These are phyloP conservation scores for Epinotia ramella DNA, from an alignment of 2,888 invertebrate species.

Conservation along the genomic window DNA sequence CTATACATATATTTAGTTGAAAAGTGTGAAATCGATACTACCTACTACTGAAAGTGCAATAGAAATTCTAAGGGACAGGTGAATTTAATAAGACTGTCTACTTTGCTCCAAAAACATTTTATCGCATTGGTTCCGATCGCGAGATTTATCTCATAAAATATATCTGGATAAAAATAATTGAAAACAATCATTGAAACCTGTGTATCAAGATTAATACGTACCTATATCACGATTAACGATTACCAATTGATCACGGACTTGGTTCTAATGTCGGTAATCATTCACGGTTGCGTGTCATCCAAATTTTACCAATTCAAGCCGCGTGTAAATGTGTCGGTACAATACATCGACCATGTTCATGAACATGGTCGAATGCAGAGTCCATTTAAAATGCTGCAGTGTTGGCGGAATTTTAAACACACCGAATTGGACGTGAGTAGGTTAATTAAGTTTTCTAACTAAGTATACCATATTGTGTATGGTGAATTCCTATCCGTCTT, in stretches of 20 bases:
- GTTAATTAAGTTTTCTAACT: conserved; percentile 55
- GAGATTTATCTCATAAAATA: not conserved
- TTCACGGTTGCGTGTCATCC: conserved; percentile 33
- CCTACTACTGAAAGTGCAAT: too few relatives aligned
- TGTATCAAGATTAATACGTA: conserved; percentile 18
- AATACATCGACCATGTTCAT: too few relatives aligned
- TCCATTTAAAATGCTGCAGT: conserved; percentile 77
- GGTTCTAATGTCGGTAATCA: conserved; percentile 30
- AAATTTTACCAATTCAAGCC: conserved; percentile 40
- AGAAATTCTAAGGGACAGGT: not conserved
- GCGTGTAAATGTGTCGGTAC: conserved; percentile 31
- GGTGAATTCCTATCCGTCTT: not conserved
- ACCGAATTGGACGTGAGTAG: conserved; percentile 72
- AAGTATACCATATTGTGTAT: conserved; percentile 35
- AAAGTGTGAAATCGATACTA: too few relatives aligned
- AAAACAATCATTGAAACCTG: conserved; percentile 25
- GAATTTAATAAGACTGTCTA: not conserved
- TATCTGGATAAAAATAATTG: conserved; percentile 18
- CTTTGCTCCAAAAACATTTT: not conserved
- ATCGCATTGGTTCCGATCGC: not conserved
- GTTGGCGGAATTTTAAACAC: conserved; percentile 77
- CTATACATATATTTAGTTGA: too few relatives aligned
- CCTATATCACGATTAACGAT: conserved; percentile 21
- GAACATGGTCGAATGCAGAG: conserved; percentile 51
- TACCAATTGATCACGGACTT: conserved; percentile 35